Evolutionary conservation across 1,140 invertebrate genomes (phyloP), one percentile per base, ranked within the genome.

Genomic region (Heterodera carotae): DNA sequence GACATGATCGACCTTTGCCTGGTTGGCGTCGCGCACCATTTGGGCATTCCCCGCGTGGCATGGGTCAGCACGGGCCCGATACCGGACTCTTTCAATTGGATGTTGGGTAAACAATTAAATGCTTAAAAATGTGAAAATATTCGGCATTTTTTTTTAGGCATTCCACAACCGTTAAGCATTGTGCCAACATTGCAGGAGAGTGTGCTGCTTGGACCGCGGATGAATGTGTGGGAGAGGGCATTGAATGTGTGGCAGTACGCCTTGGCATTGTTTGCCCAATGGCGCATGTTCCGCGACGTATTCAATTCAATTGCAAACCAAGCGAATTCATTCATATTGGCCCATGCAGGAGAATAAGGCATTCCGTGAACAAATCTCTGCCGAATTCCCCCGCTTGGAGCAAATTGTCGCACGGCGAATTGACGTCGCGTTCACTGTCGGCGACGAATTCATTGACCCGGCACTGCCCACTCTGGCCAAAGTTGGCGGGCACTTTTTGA

Each of bases 31-130:
- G 39, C 67, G 18, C 83, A 82, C 60, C 71, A 64, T 36, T 64
- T 83, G 12, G 78, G 39, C 22, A 76, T 82, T 34, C 34, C 70
- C n/a, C 43, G 43, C 15, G 69, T 72, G 27, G 74, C 81, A 27
- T 82, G 60, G 82, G 71, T 76, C 29, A 78, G 77, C 29, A 84
- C 81, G 2, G 83, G 82, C 8, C 82, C 77, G 25, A n/a, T 82
- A 3, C 75, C 59, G 48, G 81, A 82, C 25, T 36, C 62, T 6
- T 53, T 25, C 27, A 31, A 34, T 56, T 84, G 69, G 81, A 22
- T 48, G 29, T 62, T 80, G n/a, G 81, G 81, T 67, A n/a, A n/a
- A n/a, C n/a, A n/a, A n/a, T n/a, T n/a, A n/a, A n/a, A n/a, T n/a
- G n/a, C n/a, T n/a, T n/a, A n/a, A n/a, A 78, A 59, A 29, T 79